Conservation (phyloP, 2,113 vertebrate species). For the Alethe castanea region DNA sequence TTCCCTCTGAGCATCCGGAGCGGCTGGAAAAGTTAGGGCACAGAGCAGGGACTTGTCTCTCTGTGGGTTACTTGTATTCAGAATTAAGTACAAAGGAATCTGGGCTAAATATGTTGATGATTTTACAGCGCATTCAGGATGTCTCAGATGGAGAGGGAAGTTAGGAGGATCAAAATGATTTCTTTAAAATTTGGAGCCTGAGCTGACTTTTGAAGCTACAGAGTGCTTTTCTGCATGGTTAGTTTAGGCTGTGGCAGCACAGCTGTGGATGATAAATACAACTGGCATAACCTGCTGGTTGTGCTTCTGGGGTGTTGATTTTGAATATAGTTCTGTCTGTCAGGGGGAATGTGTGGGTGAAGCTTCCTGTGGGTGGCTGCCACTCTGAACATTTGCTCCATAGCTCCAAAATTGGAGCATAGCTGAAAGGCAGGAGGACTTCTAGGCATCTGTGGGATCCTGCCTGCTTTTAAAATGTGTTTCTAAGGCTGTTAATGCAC, state of each 20-base stretch:
- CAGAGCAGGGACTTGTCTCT: neutral
- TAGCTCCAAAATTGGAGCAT: slow-evolving; percentile 9
- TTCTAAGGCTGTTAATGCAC: neutral
- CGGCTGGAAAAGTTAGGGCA: neutral
- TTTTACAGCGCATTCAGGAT: neutral
- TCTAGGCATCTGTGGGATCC: neutral
- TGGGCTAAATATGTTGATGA: neutral
- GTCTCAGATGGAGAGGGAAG: neutral
- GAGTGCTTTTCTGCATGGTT: neutral
- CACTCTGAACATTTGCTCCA: neutral
- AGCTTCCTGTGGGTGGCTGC: neutral
- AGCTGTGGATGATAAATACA: slow-evolving; percentile 8
- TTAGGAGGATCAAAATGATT: neutral
- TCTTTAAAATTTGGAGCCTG: neutral
- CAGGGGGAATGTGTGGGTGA: neutral
- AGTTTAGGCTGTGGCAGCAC: neutral
- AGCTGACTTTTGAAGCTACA: neutral
- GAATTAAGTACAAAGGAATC: neutral
- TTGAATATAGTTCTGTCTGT: neutral
- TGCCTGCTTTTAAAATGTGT: neutral
- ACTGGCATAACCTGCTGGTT: slow-evolving; percentile 31
- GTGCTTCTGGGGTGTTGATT: neutral
- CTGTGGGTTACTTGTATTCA: neutral
- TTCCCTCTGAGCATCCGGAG: accelerated
- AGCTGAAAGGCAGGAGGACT: slow-evolving; percentile 8